Evolutionary conservation across 2,888 invertebrate species (phyloP), one percentile per base, ranked within the genome.

Genomic region (Luperina nickerlii): DNA sequence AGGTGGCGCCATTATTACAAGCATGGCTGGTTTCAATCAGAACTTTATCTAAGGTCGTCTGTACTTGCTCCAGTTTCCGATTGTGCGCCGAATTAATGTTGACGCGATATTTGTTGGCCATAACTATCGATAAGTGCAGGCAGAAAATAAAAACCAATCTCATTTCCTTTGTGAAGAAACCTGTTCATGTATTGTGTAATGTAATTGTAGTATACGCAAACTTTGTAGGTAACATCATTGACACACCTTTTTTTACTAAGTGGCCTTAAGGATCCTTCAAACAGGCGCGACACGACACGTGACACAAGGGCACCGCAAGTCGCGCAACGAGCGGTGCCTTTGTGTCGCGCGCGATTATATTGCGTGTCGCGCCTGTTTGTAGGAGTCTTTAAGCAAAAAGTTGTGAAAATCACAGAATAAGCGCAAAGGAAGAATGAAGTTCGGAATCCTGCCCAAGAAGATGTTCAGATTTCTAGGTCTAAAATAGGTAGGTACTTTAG

Each of bases 1-100:
- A 42, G 65, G 20, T 38, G 65, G 65, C 27, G 20, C 32, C 57
- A 68, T 32, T 13, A 45, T n/a, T 11, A n/a, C 65, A 81, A 38
- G 68, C 74, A 18, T 72, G 81, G 48, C 65, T 69, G 73, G 24
- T 18, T 82, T 71, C 83, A 74, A 74, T 82, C 86, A 60, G 63
- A 82, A 82, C 66, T 63, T 71, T 60, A 77, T 81, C 68, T 63
- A 24, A 70, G 68, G 63, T 65, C 54, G 67, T 69, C 65, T 77
- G 65, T 68, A 42, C 67, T 74, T 62, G 67, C 62, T 42, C 86
- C 63, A 74, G 67, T 60, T 67, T 27, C 57, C 24, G n/a, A 42
- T 63, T 73, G 79, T 69, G 65, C 20, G 27, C 79, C 51, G 32
- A 79, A 82, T 82, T 54, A 74, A 82, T 78, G 57, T 65, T 18